Conservation (phyloP, 2,113 vertebrate species). For the Chelonoidis abingdonii region DNA sequence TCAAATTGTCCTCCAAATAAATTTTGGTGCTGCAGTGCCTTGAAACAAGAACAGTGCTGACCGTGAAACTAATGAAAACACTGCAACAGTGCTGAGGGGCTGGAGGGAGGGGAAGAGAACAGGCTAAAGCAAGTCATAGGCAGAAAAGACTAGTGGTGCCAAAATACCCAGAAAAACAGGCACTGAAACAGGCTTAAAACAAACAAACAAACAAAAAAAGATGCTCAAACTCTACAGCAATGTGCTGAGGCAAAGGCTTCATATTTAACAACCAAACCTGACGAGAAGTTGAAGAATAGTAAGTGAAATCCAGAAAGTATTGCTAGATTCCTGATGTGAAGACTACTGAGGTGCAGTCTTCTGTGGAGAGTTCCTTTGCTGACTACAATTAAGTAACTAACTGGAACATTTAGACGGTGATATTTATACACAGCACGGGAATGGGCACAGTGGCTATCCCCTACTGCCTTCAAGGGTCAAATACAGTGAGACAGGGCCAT, state of each 20-base stretch:
- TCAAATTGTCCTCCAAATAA: background rate
- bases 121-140: background rate
- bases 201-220: background rate
- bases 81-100: background rate
- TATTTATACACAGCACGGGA: background rate
- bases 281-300: background rate
- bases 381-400: background rate
- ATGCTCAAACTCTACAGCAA: background rate
- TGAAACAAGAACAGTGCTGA: background rate
- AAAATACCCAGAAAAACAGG: background rate
- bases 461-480: background rate
- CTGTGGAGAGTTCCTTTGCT: background rate
- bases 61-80: background rate
- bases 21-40: background rate
- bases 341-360: background rate
- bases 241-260: background rate
- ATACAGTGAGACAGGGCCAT: background rate
- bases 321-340: background rate
- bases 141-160: background rate
- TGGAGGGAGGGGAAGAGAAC: background rate
- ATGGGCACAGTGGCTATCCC: background rate
- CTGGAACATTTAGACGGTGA: background rate
- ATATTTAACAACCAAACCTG: background rate
- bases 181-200: background rate
- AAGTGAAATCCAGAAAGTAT: background rate